These are phyloP conservation scores for Drosophila teissieri DNA, from an alignment of 1,140 invertebrate species.

Conservation along the genomic window DNA sequence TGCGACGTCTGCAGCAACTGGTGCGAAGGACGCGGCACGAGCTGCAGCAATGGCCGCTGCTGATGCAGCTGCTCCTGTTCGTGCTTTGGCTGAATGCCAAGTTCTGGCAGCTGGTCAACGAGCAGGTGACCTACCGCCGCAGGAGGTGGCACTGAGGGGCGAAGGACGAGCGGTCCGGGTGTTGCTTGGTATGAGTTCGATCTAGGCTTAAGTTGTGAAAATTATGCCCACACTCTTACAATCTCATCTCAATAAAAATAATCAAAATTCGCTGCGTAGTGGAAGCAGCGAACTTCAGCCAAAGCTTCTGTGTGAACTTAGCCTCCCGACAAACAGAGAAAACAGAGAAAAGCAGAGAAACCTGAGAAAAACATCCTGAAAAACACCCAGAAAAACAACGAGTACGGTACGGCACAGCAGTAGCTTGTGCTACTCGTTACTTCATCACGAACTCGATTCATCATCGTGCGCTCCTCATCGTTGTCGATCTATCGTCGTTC, in stretches of 20 bases:
- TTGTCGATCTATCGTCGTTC: constrained; percentile 44
- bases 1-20: constrained; percentile 53
- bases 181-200: constrained; percentile 56
- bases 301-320: constrained; percentile 37
- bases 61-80: constrained; percentile 72
- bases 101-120: constrained; percentile 74
- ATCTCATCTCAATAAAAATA: constrained; percentile 69
- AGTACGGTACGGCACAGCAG: constrained; percentile 23
- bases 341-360: constrained; percentile 29
- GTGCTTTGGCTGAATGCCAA: constrained; percentile 75
- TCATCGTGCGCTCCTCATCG: constrained; percentile 47
- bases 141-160: constrained; percentile 55
- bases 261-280: constrained; percentile 65
- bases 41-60: constrained; percentile 73
- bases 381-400: constrained; percentile 19
- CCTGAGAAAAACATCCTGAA: constrained; percentile 27
- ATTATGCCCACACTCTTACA: constrained; percentile 59
- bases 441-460: constrained; percentile 48
- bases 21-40: constrained; percentile 70
- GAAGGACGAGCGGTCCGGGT: constrained; percentile 18
- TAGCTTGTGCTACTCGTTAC: constrained; percentile 33
- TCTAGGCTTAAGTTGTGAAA: constrained; percentile 70
- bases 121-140: constrained; percentile 60
- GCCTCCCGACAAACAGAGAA: constrained; percentile 10
- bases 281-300: constrained; percentile 50